Evolutionary conservation across 2,888 invertebrate genomes (phyloP).

Genomic region (Metellina segmentata): DNA sequence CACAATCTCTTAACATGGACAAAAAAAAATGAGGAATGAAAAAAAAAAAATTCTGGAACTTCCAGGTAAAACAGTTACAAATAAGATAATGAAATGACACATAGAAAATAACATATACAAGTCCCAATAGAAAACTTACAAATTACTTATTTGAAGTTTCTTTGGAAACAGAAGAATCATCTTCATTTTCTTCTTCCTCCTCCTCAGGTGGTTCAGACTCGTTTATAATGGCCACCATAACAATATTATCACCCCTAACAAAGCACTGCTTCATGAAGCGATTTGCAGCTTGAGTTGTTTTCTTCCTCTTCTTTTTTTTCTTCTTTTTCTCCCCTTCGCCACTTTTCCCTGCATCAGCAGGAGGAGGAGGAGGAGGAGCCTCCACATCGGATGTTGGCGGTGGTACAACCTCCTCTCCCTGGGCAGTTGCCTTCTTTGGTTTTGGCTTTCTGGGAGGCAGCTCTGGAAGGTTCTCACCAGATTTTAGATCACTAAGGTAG

Average conservation of each 20-base stretch:
- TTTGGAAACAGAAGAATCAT: background rate
- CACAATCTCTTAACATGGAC: too few species aligned
- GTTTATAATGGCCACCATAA: background rate
- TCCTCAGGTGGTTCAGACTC: background rate
- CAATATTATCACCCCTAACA: constrained; percentile 34
- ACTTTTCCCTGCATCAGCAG: background rate
- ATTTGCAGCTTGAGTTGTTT: background rate
- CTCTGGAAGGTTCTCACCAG: background rate
- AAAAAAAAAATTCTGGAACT: too few species aligned
- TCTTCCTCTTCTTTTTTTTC: background rate
- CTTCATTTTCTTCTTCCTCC: background rate
- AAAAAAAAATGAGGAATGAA: too few species aligned
- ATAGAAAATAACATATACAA: too few species aligned
- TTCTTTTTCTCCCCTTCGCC: background rate
- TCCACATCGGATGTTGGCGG: background rate
- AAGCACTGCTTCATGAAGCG: background rate
- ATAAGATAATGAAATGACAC: too few species aligned
- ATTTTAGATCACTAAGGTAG: background rate
- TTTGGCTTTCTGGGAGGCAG: constrained; percentile 25
- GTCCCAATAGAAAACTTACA: too few species aligned
- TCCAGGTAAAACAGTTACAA: too few species aligned
- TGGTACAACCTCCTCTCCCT: background rate
- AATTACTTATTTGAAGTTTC: too few species aligned
- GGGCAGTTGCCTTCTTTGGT: background rate
- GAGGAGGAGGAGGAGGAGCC: background rate